Evolutionary conservation across 2,888 invertebrate genomes (phyloP), one percentile per base, ranked within the genome.

Genomic region (Smittia sp.): DNA sequence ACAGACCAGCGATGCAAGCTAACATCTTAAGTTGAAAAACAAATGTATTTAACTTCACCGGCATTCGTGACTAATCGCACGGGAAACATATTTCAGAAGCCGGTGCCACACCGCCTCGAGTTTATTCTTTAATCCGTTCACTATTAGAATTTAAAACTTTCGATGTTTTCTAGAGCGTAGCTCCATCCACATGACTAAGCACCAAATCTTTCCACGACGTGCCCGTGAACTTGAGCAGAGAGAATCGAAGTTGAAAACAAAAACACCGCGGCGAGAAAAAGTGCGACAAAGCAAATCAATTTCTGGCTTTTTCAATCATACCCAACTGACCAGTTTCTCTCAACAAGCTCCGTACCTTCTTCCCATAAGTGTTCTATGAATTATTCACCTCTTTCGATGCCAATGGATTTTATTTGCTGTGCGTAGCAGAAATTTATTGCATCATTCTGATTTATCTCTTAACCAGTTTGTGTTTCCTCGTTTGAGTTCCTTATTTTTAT

Each of bases 361-460:
- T 38, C 1, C 15, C 41, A 68, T 20, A 69, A 41, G 41, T 24
- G 9, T 52, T 54, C 69, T 41, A 69, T 69, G 41, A 69, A 69
- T 69, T 69, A 69, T 69, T 69, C 41, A 67, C 39, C 66, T 20
- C 32, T 3, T 32, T 32, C 32, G 32, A 32, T 32, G 32, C 32
- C 4, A 32, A 32, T 32, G 32, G 3, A 6, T 32, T 32, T 32
- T 32, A 32, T 32, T 32, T 32, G 4, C 32, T 32, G 4, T 3
- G 32, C 9, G 3, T 32, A 6, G 9, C 32, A 6, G 9, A 32
- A 32, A 32, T 32, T 32, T 32, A 32, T 32, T 32, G 32, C 32
- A 32, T 32, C 32, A 6, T 9, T 32, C 9, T 32, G 32, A 32
- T 32, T 32, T 32, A 32, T 32, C 9, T 3, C 9, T 9, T 46